Base-by-base conservation (phyloP, 1,140 invertebrate genomes). In the Augochlora pura region DNA sequence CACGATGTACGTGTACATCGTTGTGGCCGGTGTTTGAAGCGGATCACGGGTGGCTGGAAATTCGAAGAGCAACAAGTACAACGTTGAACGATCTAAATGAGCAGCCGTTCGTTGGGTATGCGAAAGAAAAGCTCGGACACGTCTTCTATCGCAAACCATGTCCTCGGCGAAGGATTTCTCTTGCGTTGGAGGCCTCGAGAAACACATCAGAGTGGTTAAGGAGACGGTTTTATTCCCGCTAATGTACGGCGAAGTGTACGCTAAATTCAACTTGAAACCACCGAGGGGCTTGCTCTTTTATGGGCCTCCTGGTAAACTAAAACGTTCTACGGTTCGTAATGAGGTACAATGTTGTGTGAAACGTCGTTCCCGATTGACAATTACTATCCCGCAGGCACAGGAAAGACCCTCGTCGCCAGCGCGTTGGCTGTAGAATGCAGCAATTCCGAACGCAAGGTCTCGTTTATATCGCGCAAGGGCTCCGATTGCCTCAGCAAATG, bases 181-280 rank as follows among this genome's bases (percentile, higher is more conserved):
- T 6, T 94, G 94, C 87, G 93, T 97, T 66, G 96, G 96, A 39
- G 96, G 96, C 1, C 88, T 97, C 12, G 93, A 94, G 39, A 94
- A 95, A 60, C 95, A 97, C 83, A 94, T 97, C 8, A 92, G 94
- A 79, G 93, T 94, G 23, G 93, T 97, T 8, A 96, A 96, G 87
- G 96, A 97, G 90, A 96, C 96, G 83, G 93, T 97, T 10, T 89
- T 96, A 10, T 95, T 96, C 83, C 96, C 96, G 25, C 89, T 97
- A 77, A 93, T 95, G 77, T 96, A 96, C 84, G 95, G 95, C 5
- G 95, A 96, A 75, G 92, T 97, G 54, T 96, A 96, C 88, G 89
- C 94, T 3, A 94, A 95, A 85, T 94, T 96, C 80, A 94, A 95
- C 80, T 92, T 97, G 21, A 94, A 94, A 80, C 95, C 96, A 59